Percentiles rank a stretch among this genome's conserved stretches.
Conservation (phyloP, 2,113 vertebrate species). For the Euleptes europaea region DNA sequence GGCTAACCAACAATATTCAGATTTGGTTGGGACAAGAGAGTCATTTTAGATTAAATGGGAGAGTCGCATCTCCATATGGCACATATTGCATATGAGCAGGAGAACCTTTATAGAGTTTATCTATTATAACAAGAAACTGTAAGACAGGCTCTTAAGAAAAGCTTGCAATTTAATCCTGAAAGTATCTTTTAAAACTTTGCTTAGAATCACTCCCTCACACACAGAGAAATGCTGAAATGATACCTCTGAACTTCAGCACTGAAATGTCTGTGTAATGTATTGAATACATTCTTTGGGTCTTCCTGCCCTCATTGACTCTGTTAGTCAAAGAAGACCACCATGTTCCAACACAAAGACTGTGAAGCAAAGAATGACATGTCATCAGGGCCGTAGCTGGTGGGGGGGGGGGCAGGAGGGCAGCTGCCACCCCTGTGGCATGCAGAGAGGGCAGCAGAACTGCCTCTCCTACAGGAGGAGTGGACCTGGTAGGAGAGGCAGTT, state of each 20-base stretch:
- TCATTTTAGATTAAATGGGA: not conserved
- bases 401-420: too few species aligned
- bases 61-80: not conserved
- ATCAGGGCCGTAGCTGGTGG: too few species aligned
- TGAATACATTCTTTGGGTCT: not conserved
- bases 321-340: not conserved
- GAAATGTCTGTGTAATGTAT: not conserved
- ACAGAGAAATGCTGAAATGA: not conserved
- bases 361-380: not conserved
- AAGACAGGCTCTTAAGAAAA: not conserved
- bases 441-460: too few species aligned
- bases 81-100: not conserved
- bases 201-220: not conserved
- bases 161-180: not conserved
- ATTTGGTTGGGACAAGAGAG: not conserved
- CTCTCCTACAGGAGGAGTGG: too few species aligned
- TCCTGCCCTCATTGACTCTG: not conserved
- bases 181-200: not conserved
- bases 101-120: too few species aligned
- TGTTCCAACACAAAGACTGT: not conserved
- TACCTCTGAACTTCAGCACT: not conserved
- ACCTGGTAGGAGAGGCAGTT: too few species aligned
- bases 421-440: too few species aligned
- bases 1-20: not conserved
- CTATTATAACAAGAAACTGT: not conserved